Base-by-base conservation (phyloP, 2,888 invertebrate species). In the Xestia xanthographa region DNA sequence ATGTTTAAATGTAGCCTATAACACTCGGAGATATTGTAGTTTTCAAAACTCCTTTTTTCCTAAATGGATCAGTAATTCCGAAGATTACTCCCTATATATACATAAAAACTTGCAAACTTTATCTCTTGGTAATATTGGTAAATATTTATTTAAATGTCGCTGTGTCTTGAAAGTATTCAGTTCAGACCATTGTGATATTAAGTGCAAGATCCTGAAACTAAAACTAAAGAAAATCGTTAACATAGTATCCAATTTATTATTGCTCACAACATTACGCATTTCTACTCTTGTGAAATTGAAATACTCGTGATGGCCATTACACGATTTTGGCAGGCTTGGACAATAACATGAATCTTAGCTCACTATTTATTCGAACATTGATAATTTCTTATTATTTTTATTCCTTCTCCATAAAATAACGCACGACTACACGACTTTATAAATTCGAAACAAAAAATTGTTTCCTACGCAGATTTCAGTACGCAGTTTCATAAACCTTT, bases 401-500 rank as follows among this genome's bases (percentile, higher is more conserved):
- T 53, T 53, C 2, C 17, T 22, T 34, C 11, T n/a, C 12, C 8
- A 70, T 48, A 12, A 72, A 53, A 22, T 38, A 29, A 45, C 11
- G n/a, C n/a, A n/a, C n/a, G 45, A 73, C 38, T 29, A n/a, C 5
- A 58, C 14, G 20, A 53, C 11, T 41, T 53, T 41, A 45, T 45
- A 68, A 70, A 79, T 50, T 60, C n/a, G 12, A 12, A 48, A 67
- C n/a, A 62, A 60, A 48, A 65, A 63, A 34, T 17, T 43, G 12
- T 58, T 48, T 45, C 1, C 58, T 38, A 58, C 62, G 26, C 45
- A 48, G 53, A 77, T 65, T 68, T 66, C 58, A 73, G 65, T 60
- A 71, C 45, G 26, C 26, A 66, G 66, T 58, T 53, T 53, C 71
- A 81, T 81, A 66, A 85, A 81, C 73, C 70, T 50, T 65, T 85